Evolutionary conservation across 37 sponge, comb jelly and placozoan genomes (phyloP).

Genomic region (Oopsacas minuta): DNA sequence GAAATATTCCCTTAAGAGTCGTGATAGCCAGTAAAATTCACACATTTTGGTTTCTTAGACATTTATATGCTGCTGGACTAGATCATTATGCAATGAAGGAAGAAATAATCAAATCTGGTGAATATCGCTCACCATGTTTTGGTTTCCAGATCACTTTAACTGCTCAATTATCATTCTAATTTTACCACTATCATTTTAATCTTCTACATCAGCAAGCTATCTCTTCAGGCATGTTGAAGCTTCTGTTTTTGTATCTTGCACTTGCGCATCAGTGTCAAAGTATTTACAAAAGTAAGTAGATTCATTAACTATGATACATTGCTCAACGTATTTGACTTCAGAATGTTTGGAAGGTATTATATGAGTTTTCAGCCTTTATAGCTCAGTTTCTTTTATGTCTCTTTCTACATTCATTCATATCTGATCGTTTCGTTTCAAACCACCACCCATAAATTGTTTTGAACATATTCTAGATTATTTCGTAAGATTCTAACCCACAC

Average conservation of each 20-base stretch:
- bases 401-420: background rate
- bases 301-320: background rate
- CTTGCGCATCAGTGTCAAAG: too few species aligned
- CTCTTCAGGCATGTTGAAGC: background rate
- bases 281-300: too few species aligned
- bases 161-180: background rate
- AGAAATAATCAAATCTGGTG: background rate
- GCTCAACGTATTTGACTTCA: background rate
- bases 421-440: background rate
- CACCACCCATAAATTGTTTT: background rate
- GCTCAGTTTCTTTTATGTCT: background rate
- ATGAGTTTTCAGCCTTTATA: background rate
- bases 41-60: background rate
- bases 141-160: background rate
- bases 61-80: background rate
- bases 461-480: background rate
- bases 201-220: background rate
- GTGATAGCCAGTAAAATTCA: background rate
- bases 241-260: too few species aligned
- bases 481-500: background rate
- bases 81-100: background rate
- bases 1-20: background rate
- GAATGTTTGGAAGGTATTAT: background rate
- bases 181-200: background rate
- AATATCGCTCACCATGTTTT: background rate